Conservation (phyloP, 1,140 invertebrate species). For the Drosophila bifasciata region DNA sequence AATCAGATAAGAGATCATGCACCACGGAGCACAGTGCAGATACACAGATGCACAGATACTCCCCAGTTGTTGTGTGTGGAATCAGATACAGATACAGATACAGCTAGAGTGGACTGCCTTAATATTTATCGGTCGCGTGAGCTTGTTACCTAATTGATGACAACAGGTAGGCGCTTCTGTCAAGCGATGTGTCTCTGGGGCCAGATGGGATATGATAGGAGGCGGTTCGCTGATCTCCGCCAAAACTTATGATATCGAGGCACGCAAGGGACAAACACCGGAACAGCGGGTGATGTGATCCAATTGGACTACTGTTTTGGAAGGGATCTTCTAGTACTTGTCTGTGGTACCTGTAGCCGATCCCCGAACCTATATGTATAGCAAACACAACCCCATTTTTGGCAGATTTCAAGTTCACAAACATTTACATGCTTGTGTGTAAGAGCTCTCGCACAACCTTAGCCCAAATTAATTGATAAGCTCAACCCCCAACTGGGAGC, state of each 20-base stretch:
- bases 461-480: constrained; percentile 30
- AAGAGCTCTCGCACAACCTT: not conserved
- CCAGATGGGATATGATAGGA: constrained; percentile 34
- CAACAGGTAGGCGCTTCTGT: constrained; percentile 83
- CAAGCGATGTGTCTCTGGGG: constrained; percentile 31
- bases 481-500: not conserved
- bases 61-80: constrained; percentile 1
- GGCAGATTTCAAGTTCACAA: constrained; percentile 37
- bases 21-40: constrained; percentile 36
- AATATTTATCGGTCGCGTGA: constrained; percentile 83
- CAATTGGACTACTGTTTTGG: constrained; percentile 39
- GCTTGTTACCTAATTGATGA: constrained; percentile 84
- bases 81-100: constrained; percentile 41
- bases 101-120: constrained; percentile 20
- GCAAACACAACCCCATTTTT: constrained; percentile 18
- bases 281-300: too few relatives aligned
- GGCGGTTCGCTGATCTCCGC: constrained; percentile 24
- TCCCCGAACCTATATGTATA: not conserved
- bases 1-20: constrained; percentile 75
- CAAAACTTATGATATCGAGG: constrained; percentile 57
- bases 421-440: constrained; percentile 25
- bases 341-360: not conserved
- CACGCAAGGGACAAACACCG: constrained; percentile 64
- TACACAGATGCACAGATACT: constrained; percentile 29
- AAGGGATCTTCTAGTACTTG: not conserved